phyloP scores from a whole-genome alignment of 2,797 vertebrate species.

The Salarias fasciatus region DNA sequence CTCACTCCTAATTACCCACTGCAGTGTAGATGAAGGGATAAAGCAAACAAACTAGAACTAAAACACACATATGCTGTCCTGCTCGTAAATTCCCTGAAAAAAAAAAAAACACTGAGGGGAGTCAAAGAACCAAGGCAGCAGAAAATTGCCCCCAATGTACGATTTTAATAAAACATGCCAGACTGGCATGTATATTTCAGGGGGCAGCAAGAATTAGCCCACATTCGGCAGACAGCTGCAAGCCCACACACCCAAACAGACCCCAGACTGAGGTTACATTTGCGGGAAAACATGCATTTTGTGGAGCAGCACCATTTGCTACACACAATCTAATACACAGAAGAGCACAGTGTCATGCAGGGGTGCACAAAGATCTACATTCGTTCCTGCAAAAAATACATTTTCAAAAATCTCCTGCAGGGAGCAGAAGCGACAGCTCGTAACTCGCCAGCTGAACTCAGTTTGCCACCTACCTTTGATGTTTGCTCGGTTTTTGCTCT shows the following conservation, averaged over 20 bases:
- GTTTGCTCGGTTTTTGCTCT: slow-evolving; percentile 32
- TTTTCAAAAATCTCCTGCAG: slow-evolving; percentile 1
- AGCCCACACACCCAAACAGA: slow-evolving; percentile 62
- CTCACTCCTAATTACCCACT: slow-evolving; percentile 58
- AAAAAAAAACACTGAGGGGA: slow-evolving; percentile 44
- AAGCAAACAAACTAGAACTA: slow-evolving; percentile 49
- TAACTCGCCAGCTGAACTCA: slow-evolving; percentile 73
- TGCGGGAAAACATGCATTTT: slow-evolving; percentile 32
- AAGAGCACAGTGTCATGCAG: neutral
- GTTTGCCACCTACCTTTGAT: slow-evolving; percentile 75
- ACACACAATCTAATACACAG: slow-evolving; percentile 1
- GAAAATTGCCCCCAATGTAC: slow-evolving; percentile 62
- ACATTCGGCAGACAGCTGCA: slow-evolving; percentile 70
- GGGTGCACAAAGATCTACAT: slow-evolving; percentile 1
- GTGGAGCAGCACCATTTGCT: slow-evolving; percentile 53
- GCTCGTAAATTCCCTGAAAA: slow-evolving; percentile 29
- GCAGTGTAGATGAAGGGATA: slow-evolving; percentile 46
- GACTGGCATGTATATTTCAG: slow-evolving; percentile 78
- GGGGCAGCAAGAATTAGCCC: slow-evolving; percentile 63
- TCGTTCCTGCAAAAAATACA: no score
- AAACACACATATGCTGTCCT: slow-evolving; percentile 26
- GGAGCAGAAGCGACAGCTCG: slow-evolving; percentile 8
- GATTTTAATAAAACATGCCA: slow-evolving; percentile 76
- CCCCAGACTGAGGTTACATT: slow-evolving; percentile 53
- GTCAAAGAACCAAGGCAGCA: slow-evolving; percentile 52